Base-by-base conservation (phyloP, 2,797 vertebrate species). In the Selene dorsalis region DNA sequence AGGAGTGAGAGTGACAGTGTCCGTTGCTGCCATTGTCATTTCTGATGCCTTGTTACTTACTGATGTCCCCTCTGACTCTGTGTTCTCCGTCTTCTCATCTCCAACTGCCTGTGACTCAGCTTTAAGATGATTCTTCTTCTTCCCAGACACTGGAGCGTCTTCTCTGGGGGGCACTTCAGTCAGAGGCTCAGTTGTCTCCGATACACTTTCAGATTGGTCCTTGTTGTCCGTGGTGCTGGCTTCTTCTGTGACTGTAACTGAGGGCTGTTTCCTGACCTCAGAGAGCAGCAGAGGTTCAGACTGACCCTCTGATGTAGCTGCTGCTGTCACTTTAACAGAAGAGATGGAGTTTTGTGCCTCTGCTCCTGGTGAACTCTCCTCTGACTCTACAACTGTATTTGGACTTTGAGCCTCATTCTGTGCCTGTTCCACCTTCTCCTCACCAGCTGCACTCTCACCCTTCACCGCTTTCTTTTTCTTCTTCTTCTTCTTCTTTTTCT, bases 401-500 rank as follows among this genome's bases (percentile, higher is more conserved):
- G 17, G n/a, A 48, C 1, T 32, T 18, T 48, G 63, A 70, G n/a
- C 38, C 4, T 35, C 14, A 35, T 7, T n/a, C 26, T 62, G 35
- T 3, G 14, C 70, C 53, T 69, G 28, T n/a, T 17, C 45, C 7
- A 56, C 45, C 1, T 0, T 2, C 13, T 57, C 55, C 14, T 77
- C 63, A 30, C 14, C 63, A 13, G 14, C 52, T 57, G 22, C n/a
- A 32, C 20, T 16, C n/a, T 6, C 39, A 26, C 57, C 50, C 39
- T 48, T 10, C 0, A 4, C 24, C 0, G 12, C 47, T 3, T 61
- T 69, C 35, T 69, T 73, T 28, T 85, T 89, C 62, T 68, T 92
- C 50, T 39, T 88, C 56, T 47, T 82, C 26, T 13, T 89, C 52
- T n/a, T 88, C 22, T 65, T 91, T 0, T 65, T 91, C 16, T 86